A percentile compares a stretch with the other conserved stretches of the same genome.
Evolutionary conservation across 2,797 vertebrate genomes (phyloP).

Genomic region (Pangasius djambal): DNA sequence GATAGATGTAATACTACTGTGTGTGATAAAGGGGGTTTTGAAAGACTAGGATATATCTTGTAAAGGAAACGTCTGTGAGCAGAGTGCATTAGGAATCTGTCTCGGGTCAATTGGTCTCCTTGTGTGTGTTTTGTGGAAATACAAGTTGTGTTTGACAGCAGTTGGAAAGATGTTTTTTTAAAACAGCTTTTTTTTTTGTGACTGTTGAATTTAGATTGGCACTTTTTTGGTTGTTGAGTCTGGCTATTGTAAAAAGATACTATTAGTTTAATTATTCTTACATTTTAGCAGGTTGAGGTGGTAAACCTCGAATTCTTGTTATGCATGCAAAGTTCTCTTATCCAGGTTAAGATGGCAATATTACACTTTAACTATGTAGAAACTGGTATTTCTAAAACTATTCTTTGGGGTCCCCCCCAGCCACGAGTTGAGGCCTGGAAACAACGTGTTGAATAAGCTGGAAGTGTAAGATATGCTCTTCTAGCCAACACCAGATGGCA

Average conservation of each 20-base stretch:
- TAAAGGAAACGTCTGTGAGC: not conserved
- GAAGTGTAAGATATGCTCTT: not conserved
- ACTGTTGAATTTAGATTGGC: not conserved
- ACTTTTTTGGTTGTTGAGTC: not conserved
- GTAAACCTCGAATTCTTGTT: not conserved
- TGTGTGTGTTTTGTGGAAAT: not conserved
- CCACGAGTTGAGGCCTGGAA: not conserved
- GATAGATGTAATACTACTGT: not conserved
- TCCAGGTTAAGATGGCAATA: not conserved
- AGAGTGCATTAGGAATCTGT: not conserved
- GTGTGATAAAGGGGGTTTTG: not conserved
- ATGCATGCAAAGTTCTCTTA: not conserved
- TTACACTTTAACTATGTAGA: too few relatives aligned
- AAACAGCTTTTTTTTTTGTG: not conserved
- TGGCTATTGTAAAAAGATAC: not conserved
- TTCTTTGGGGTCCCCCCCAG: not conserved
- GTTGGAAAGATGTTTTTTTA: not conserved
- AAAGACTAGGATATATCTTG: not conserved
- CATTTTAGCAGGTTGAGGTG: not conserved
- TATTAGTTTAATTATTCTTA: not conserved
- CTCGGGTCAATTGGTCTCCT: not conserved
- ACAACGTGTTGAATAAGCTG: too few relatives aligned
- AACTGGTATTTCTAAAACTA: not conserved
- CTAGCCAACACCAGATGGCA: slow-evolving; percentile 56
- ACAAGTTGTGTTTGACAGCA: not conserved